phyloP scores from a whole-genome alignment of 2,888 invertebrate genomes.

The Dioctria linearis region DNA sequence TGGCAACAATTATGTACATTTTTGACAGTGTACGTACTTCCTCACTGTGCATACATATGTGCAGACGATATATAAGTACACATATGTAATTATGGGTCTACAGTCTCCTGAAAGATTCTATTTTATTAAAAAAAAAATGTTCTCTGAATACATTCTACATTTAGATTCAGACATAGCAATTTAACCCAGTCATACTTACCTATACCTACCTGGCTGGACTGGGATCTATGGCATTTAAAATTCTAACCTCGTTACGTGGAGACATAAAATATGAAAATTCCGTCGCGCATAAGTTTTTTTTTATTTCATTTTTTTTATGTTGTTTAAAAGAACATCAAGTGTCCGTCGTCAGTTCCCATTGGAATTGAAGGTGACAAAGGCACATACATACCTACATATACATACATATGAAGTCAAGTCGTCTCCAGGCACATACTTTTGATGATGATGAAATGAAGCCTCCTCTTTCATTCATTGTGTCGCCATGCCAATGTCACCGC shows the following conservation, averaged over 20 bases:
- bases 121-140: too few species aligned
- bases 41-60: too few species aligned
- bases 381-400: conserved; percentile 16
- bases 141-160: too few species aligned
- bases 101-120: too few species aligned
- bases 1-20: too few species aligned
- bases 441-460: background rate
- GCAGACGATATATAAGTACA: too few species aligned
- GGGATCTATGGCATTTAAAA: conserved; percentile 50
- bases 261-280: conserved; percentile 59
- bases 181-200: conserved; percentile 47
- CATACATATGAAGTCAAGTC: background rate
- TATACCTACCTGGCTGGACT: background rate
- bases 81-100: too few species aligned
- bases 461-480: background rate
- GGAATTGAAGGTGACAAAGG: conserved; percentile 35
- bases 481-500: conserved; percentile 1
- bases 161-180: conserved; percentile 19
- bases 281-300: conserved; percentile 54
- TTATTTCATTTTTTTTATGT: too few species aligned
- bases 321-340: background rate
- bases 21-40: too few species aligned
- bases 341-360: conserved; percentile 15
- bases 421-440: background rate
- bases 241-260: conserved; percentile 57